Evolutionary conservation across 2,888 invertebrate genomes (phyloP), one percentile per base, ranked within the genome.

Genomic region (Pyralis farinalis): DNA sequence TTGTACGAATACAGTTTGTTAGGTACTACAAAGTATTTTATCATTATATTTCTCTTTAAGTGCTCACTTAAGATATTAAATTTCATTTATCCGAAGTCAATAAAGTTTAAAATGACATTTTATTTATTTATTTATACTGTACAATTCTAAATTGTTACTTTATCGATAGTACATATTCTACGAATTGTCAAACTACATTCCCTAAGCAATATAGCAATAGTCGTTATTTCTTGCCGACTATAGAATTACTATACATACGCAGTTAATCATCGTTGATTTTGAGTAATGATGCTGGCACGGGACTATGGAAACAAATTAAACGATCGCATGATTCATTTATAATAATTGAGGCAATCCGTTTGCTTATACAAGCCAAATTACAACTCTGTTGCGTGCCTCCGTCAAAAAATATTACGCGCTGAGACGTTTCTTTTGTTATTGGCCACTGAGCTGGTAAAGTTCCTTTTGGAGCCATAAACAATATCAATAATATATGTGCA

Each of bases 281-380:
- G 60, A 68, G 40, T 66, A 58, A 63, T 60, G 58, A 54, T 44
- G 21, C 20, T 34, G 40, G 42, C 45, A 47, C 39, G 42, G 49
- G 44, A 42, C 44, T 42, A 46, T 52, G 47, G 51, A 50, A 57
- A 55, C 54, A 47, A 49, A 60, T 60, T 56, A 61, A 69, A 65
- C 53, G 58, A 58, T 61, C 51, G 53, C 55, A 60, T 63, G 63
- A 62, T 56, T 58, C 55, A 58, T 62, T 59, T 49, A 49, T 54
- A 58, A 54, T 62, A 58, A 60, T 63, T 62, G 60, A 66, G 49
- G 58, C 67, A 69, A 72, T 73, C 62, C 54, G 54, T 62, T 64
- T 48, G 56, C 40, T 54, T 58, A 55, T 51, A 60, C 55, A 56
- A 50, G 47, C 48, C 60, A 39, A 63, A 69, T 59, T 52, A 51